Conservation (phyloP, 2,797 vertebrate species). For the Pipistrellus pipistrellus region DNA sequence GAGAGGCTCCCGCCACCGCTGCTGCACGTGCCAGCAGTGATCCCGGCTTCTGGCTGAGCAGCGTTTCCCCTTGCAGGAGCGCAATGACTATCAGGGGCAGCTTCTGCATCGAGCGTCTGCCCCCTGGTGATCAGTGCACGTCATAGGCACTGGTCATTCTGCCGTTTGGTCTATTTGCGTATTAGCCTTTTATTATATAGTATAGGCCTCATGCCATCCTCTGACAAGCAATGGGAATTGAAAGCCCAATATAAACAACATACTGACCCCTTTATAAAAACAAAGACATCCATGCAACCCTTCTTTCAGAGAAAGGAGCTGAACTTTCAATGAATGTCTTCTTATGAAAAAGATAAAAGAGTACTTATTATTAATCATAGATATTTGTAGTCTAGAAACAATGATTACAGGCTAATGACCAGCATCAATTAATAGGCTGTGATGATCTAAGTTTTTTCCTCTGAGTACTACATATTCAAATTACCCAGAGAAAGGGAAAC, state of each 20-base stretch:
- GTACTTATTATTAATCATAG: not conserved
- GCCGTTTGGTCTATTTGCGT: too few relatives aligned
- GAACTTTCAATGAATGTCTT: not conserved
- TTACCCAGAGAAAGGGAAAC: not conserved
- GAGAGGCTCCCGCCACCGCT: too few relatives aligned
- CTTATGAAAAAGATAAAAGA: not conserved
- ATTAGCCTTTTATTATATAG: too few relatives aligned
- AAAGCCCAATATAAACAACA: conserved; percentile 15
- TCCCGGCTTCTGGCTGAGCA: too few relatives aligned
- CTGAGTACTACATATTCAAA: not conserved
- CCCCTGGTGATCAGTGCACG: too few relatives aligned
- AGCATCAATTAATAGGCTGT: not conserved
- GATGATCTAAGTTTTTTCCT: not conserved
- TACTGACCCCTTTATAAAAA: conserved; percentile 27
- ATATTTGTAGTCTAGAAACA: not conserved
- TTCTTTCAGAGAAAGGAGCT: conserved; percentile 18
- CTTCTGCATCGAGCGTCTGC: too few relatives aligned
- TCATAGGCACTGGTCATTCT: too few relatives aligned
- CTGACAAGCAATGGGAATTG: not conserved
- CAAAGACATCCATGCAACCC: not conserved
- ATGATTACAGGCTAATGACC: not conserved
- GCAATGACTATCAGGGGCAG: too few relatives aligned
- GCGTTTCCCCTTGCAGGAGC: too few relatives aligned
- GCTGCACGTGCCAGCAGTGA: too few relatives aligned
- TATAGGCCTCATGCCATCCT: not conserved